These are phyloP conservation scores for Horisme vitalbata DNA, from an alignment of 2,888 invertebrate species.

Conservation along the genomic window DNA sequence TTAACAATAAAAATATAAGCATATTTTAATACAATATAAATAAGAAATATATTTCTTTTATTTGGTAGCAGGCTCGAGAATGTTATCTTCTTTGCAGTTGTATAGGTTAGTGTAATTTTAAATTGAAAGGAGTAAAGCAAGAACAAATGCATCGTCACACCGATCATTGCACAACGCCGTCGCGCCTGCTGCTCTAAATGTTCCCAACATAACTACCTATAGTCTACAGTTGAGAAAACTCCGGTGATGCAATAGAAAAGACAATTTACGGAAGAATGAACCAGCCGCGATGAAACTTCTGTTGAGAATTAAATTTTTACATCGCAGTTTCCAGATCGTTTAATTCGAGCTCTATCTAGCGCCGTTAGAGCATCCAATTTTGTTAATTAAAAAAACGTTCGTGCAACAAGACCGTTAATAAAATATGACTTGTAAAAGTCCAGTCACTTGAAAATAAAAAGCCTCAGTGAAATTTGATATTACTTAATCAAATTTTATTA, in stretches of 20 bases:
- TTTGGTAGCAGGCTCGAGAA: too few relatives aligned
- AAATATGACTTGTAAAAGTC: slow-evolving; percentile 41
- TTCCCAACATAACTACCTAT: slow-evolving; percentile 39
- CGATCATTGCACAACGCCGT: slow-evolving; percentile 45
- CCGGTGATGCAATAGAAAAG: slow-evolving; percentile 51
- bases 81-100: too few relatives aligned
- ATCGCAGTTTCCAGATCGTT: slow-evolving; percentile 30
- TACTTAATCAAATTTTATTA: slow-evolving; percentile 30
- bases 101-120: slow-evolving; percentile 33
- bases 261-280: slow-evolving; percentile 55
- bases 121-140: slow-evolving; percentile 36
- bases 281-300: slow-evolving; percentile 43
- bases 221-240: slow-evolving; percentile 49
- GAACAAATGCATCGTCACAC: slow-evolving; percentile 44
- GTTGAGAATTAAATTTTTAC: slow-evolving; percentile 35
- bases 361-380: slow-evolving; percentile 48
- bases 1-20: too few relatives aligned
- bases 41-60: too few relatives aligned
- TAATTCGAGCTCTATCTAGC: slow-evolving; percentile 30
- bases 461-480: slow-evolving; percentile 30
- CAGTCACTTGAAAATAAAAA: slow-evolving; percentile 24
- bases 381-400: slow-evolving; percentile 54
- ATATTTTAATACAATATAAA: too few relatives aligned
- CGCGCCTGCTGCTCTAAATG: slow-evolving; percentile 40
- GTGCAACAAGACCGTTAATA: slow-evolving; percentile 46